A percentile compares a stretch with the other conserved stretches of the same genome.
Evolutionary conservation across 2,888 invertebrate genomes (phyloP).

Genomic region (Chrysolina americana): DNA sequence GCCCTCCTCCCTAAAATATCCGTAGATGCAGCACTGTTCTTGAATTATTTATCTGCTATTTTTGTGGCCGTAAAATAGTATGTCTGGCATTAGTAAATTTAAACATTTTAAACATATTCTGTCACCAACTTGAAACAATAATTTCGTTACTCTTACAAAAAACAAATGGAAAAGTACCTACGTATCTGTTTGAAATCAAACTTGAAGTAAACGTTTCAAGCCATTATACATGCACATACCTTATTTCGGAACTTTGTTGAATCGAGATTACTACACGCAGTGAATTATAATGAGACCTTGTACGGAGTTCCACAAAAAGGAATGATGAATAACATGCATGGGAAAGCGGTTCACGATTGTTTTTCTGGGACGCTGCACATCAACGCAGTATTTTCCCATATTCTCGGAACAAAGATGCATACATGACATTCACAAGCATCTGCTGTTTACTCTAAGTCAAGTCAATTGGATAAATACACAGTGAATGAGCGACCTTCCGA

Average conservation of each 20-base stretch:
- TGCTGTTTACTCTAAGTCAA: background rate
- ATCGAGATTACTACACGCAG: background rate
- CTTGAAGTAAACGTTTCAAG: background rate
- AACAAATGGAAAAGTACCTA: no score
- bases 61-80: no score
- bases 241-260: background rate
- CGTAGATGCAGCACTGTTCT: no score
- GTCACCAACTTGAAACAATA: no score
- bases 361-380: conserved; percentile 43
- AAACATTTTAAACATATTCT: no score
- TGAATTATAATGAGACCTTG: conserved; percentile 25
- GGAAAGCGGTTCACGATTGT: conserved; percentile 25
- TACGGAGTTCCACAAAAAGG: conserved; percentile 8
- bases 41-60: no score
- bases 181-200: no score
- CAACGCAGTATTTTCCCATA: conserved; percentile 20
- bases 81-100: no score
- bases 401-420: conserved; percentile 21
- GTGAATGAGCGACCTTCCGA: background rate
- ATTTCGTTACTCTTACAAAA: no score
- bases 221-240: background rate
- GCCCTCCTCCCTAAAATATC: no score
- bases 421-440: background rate
- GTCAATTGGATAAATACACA: background rate
- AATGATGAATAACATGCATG: conserved; percentile 29